phyloP scores from a whole-genome alignment of 2,888 invertebrate genomes.

The Melinopterus prodromus region DNA sequence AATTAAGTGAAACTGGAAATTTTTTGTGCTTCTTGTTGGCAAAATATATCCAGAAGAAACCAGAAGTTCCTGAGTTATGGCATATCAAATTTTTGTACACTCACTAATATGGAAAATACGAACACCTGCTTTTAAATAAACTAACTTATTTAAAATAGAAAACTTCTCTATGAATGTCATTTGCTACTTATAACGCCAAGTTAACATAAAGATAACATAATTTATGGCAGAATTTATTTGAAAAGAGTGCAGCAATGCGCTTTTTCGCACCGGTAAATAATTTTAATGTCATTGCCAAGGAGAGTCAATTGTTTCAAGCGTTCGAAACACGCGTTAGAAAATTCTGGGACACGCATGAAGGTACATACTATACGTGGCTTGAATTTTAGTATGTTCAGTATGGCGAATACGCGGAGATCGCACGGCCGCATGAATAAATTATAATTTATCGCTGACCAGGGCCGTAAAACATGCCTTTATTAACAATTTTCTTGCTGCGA shows the following conservation, averaged over 20 bases:
- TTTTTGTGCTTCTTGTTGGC: no score
- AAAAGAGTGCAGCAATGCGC: neutral
- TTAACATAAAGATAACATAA: neutral
- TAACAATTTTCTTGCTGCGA: slow-evolving; percentile 4
- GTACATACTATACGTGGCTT: neutral
- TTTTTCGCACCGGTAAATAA: neutral
- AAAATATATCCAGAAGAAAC: no score
- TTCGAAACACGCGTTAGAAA: neutral
- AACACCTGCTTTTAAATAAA: no score
- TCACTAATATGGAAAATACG: no score
- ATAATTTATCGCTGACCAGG: neutral
- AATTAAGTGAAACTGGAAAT: neutral
- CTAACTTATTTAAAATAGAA: no score
- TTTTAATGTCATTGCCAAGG: neutral
- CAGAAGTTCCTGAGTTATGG: no score
- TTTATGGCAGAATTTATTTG: neutral
- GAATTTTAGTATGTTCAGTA: neutral
- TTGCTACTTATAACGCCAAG: neutral
- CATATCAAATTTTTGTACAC: no score
- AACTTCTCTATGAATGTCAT: neutral
- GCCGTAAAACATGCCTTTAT: slow-evolving; percentile 4
- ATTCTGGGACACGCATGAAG: neutral
- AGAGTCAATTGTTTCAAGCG: neutral
- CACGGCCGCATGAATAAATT: neutral
- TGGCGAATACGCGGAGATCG: neutral